A percentile compares a stretch with the other conserved stretches of the same genome.
Conservation (phyloP, 2,113 vertebrate species). For the Hippocampus mohnikei region DNA sequence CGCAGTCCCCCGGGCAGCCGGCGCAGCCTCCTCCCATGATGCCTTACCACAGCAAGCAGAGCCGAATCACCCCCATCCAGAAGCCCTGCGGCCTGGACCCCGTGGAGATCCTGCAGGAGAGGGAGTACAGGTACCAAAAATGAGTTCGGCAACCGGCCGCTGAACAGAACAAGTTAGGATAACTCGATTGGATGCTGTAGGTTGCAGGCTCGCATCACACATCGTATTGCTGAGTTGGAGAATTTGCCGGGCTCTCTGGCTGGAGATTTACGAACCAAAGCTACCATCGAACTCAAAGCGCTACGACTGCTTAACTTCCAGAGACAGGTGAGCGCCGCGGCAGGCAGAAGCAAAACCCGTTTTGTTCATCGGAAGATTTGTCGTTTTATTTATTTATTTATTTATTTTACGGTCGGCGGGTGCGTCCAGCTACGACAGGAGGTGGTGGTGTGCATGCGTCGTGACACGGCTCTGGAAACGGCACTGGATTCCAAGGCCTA, state of each 20-base stretch:
- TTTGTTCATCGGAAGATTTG: background rate
- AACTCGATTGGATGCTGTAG: slow-evolving; percentile 55
- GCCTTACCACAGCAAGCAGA: slow-evolving; percentile 87
- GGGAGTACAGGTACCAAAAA: slow-evolving; percentile 84
- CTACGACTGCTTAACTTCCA: slow-evolving; percentile 94
- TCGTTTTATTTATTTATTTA: background rate
- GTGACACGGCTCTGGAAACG: slow-evolving; percentile 89
- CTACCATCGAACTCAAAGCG: slow-evolving; percentile 94
- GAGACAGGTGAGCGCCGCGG: slow-evolving; percentile 78
- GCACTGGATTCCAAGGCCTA: slow-evolving; percentile 93
- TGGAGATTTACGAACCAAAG: slow-evolving; percentile 95
- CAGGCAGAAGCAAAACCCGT: background rate
- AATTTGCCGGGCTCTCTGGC: slow-evolving; percentile 92
- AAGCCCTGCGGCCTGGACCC: slow-evolving; percentile 92
- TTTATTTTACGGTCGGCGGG: slow-evolving; percentile 1
- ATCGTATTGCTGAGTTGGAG: slow-evolving; percentile 93
- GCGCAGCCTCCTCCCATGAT: slow-evolving; percentile 87
- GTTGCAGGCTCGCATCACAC: slow-evolving; percentile 91
- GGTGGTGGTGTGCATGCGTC: slow-evolving; percentile 93
- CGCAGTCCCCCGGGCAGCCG: slow-evolving; percentile 88
- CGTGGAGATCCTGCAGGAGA: slow-evolving; percentile 91
- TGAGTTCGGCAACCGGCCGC: background rate
- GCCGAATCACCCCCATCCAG: slow-evolving; percentile 92
- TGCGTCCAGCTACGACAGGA: slow-evolving; percentile 84
- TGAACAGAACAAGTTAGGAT: background rate